A percentile compares a stretch with the other conserved stretches of the same genome.
These are phyloP conservation scores for Prionailurus viverrinus DNA, from an alignment of 2,113 vertebrate species.

Conservation along the genomic window DNA sequence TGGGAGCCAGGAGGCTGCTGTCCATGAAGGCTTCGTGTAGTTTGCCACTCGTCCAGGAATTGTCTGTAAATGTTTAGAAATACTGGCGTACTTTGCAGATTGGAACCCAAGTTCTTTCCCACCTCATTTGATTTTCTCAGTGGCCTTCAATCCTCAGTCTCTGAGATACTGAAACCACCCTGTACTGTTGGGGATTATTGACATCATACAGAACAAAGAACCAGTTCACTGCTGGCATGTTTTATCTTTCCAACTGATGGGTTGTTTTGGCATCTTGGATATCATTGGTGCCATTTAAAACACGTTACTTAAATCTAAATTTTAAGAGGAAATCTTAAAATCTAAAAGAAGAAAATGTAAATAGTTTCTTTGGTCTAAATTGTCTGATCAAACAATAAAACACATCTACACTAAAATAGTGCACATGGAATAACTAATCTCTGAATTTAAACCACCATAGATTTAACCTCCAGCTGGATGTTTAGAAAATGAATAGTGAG, in stretches of 20 bases:
- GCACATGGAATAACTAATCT: not conserved
- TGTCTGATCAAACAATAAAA: not conserved
- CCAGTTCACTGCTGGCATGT: not conserved
- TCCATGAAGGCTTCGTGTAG: no score
- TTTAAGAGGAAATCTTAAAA: slow-evolving; percentile 50
- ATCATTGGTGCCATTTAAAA: slow-evolving; percentile 33
- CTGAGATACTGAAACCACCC: no score
- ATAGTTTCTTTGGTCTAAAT: not conserved
- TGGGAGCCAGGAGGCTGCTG: not conserved
- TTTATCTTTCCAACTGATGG: not conserved
- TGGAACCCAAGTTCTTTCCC: not conserved
- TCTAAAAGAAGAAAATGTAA: slow-evolving; percentile 43
- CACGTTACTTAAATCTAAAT: slow-evolving; percentile 14
- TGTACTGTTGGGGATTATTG: not conserved
- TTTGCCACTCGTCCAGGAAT: not conserved
- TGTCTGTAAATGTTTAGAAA: not conserved
- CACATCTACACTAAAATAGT: not conserved
- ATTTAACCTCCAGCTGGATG: not conserved
- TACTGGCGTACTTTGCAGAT: not conserved
- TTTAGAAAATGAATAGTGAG: not conserved
- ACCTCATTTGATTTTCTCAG: not conserved
- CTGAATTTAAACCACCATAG: not conserved
- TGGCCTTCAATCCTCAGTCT: not conserved
- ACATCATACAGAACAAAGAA: not conserved
- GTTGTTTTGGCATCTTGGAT: not conserved